A percentile compares a stretch with the other conserved stretches of the same genome.
These are phyloP conservation scores for Scylla paramamosain DNA, from an alignment of 1,140 invertebrate species.

Conservation along the genomic window DNA sequence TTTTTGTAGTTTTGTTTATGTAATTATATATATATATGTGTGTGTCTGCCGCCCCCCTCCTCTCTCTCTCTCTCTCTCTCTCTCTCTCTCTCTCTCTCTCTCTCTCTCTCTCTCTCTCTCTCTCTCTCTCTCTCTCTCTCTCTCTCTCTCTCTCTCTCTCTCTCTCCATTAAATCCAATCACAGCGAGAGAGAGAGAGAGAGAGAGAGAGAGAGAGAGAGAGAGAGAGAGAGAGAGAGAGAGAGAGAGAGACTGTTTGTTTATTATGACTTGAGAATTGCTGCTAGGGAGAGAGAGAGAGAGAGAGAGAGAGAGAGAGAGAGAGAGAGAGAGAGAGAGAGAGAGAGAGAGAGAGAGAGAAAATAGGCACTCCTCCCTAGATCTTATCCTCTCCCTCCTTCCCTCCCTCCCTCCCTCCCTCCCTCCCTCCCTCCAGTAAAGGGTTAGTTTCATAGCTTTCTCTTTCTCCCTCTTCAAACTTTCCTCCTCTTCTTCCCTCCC, in stretches of 20 bases:
- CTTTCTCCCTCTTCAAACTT: constrained; percentile 14
- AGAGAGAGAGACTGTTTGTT: no score
- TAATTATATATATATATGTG: no score
- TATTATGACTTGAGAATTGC: no score
- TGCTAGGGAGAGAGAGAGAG: neutral
- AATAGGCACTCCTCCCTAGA: neutral
- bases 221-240: no score
- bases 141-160: no score
- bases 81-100: constrained; percentile 39
- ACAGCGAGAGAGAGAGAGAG: no score
- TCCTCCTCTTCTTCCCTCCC: neutral
- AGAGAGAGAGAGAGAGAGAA: no score
- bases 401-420: neutral
- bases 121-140: neutral
- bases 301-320: no score
- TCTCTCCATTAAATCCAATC: no score
- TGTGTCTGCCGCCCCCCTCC: no score
- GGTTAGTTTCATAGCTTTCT: neutral
- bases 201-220: neutral
- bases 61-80: constrained; percentile 34
- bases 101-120: constrained; percentile 38
- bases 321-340: no score
- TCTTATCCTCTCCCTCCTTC: neutral
- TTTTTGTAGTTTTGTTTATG: no score
- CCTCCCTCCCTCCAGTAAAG: neutral